Percentiles rank a stretch among this genome's conserved stretches.
Evolutionary conservation across 1,140 invertebrate genomes (phyloP).

Genomic region (Pogonomyrmex barbatus): DNA sequence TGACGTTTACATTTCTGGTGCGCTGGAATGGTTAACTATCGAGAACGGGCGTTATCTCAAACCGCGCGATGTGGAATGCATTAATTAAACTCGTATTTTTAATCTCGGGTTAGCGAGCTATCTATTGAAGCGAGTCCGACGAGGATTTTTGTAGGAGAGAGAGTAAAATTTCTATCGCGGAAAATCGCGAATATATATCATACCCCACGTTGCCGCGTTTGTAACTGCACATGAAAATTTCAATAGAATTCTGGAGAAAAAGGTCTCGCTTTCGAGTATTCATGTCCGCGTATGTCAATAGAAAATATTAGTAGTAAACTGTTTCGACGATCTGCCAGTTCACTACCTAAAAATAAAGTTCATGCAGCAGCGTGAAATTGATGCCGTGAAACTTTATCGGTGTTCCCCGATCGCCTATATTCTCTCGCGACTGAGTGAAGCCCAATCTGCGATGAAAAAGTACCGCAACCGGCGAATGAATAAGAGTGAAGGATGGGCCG

Average conservation of each 20-base stretch:
- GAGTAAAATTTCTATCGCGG: constrained; percentile 43
- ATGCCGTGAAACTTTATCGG: constrained; percentile 62
- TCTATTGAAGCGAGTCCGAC: constrained; percentile 9
- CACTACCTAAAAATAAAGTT: constrained; percentile 58
- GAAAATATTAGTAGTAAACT: constrained; percentile 55
- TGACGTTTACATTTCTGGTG: constrained; percentile 37
- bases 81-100: constrained; percentile 57
- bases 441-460: constrained; percentile 55
- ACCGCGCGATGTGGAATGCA: constrained; percentile 37
- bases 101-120: constrained; percentile 20
- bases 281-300: constrained; percentile 8
- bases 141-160: constrained; percentile 32
- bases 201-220: neutral
- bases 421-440: constrained; percentile 35
- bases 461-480: constrained; percentile 36
- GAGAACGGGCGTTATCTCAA: constrained; percentile 37
- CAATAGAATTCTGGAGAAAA: constrained; percentile 34
- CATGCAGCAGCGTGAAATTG: constrained; percentile 45
- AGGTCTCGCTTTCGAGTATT: neutral
- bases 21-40: constrained; percentile 9
- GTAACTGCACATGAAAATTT: constrained; percentile 15
- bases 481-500: constrained; percentile 43
- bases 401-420: constrained; percentile 51
- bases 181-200: constrained; percentile 39
- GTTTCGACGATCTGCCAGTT: constrained; percentile 45